These are phyloP conservation scores for Macroglossus sobrinus DNA, from an alignment of 2,113 vertebrate genomes.

Conservation along the genomic window DNA sequence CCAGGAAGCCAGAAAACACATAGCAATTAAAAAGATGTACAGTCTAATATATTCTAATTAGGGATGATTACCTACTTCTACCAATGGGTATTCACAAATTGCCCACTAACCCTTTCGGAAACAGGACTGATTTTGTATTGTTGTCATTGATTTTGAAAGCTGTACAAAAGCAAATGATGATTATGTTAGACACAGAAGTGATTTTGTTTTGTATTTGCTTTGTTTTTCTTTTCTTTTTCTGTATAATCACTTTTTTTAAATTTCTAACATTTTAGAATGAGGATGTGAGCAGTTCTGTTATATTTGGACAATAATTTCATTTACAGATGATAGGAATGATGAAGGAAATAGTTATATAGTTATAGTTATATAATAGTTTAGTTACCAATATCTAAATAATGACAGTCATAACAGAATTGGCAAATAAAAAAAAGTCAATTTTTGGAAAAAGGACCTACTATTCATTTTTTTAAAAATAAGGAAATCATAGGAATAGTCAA, in stretches of 20 bases:
- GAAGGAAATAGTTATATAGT: neutral
- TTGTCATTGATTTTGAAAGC: constrained; percentile 29
- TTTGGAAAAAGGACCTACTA: neutral
- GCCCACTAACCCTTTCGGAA: neutral
- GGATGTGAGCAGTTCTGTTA: neutral
- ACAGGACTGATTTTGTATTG: neutral
- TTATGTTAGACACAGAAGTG: neutral
- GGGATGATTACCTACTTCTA: neutral
- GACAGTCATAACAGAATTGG: neutral
- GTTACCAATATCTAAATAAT: neutral
- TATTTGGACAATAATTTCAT: neutral
- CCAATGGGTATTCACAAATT: constrained; percentile 36
- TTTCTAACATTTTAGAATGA: neutral
- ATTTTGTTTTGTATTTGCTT: neutral
- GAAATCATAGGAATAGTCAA: neutral
- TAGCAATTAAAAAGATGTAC: constrained; percentile 41
- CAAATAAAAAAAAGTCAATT: neutral
- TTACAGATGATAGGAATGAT: neutral
- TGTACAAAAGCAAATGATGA: neutral
- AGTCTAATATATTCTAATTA: constrained; percentile 49
- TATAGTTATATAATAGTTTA: no score
- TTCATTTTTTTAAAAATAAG: neutral
- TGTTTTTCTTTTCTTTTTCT: neutral
- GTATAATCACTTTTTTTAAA: neutral
- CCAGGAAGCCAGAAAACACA: constrained; percentile 29